Percentiles rank a stretch among this genome's conserved stretches.
phyloP scores from a whole-genome alignment of 2,797 vertebrate genomes.

The Falco naumanni region DNA sequence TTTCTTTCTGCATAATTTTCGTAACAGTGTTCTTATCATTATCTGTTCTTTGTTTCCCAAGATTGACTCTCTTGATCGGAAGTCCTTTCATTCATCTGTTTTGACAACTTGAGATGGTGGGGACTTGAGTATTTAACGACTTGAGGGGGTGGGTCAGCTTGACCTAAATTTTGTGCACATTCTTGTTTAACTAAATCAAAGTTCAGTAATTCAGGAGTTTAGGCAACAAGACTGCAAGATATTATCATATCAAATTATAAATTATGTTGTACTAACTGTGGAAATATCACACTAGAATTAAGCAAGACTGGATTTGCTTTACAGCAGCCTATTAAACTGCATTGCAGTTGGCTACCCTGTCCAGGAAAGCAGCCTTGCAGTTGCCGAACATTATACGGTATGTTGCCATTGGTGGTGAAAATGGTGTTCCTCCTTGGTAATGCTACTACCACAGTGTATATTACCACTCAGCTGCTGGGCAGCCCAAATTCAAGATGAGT shows the following conservation, averaged over 20 bases:
- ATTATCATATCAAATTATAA: background rate
- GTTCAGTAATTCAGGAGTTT: too few relatives aligned
- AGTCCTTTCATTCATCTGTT: too few relatives aligned
- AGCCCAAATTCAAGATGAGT: background rate
- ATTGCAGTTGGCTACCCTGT: background rate
- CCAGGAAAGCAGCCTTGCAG: background rate
- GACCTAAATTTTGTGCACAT: too few relatives aligned
- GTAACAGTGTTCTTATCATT: too few relatives aligned
- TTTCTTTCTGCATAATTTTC: too few relatives aligned
- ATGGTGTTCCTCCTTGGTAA: background rate
- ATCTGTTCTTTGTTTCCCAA: too few relatives aligned
- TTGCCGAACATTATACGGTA: rapidly evolving
- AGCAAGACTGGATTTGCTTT: background rate
- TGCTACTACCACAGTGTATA: background rate
- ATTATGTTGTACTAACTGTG: background rate
- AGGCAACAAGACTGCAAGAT: background rate
- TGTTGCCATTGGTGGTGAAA: background rate
- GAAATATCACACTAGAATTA: background rate
- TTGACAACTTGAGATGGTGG: too few relatives aligned
- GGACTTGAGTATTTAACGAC: too few relatives aligned
- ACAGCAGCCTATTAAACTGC: background rate
- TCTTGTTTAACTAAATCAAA: too few relatives aligned
- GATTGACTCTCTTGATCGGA: too few relatives aligned
- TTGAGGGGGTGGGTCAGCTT: too few relatives aligned
- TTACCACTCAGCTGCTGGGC: background rate